Conservation (phyloP, 2,113 vertebrate genomes). For the Esox niger region DNA sequence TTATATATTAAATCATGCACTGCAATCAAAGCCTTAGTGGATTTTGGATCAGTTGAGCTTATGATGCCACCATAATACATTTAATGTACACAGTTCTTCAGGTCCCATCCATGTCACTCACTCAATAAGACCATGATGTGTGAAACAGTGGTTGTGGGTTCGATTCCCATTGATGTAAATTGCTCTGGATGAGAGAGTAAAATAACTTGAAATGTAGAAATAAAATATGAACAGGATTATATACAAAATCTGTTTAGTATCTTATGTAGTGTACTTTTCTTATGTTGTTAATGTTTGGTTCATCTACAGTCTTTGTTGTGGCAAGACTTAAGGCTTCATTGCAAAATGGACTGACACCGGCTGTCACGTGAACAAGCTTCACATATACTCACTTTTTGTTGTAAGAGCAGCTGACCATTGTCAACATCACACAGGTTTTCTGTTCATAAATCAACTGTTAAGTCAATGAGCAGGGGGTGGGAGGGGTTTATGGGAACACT, state of each 20-base stretch:
- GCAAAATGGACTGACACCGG: conserved; percentile 32
- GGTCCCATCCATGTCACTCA: too few species aligned
- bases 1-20: too few species aligned
- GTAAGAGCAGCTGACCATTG: conserved; percentile 31
- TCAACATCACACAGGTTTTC: conserved; percentile 41
- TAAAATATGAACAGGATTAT: too few species aligned
- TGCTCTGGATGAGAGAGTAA: too few species aligned
- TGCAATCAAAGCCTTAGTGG: too few species aligned
- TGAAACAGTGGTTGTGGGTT: too few species aligned
- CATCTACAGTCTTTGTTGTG: conserved; percentile 23
- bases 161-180: too few species aligned
- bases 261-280: conserved; percentile 17
- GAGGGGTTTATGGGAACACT: conserved; percentile 46
- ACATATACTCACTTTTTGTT: conserved; percentile 3
- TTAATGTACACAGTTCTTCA: too few species aligned
- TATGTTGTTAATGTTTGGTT: conserved; percentile 15
- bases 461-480: conserved; percentile 45
- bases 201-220: too few species aligned
- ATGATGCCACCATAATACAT: too few species aligned
- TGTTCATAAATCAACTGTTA: conserved; percentile 40
- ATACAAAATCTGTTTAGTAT: neutral
- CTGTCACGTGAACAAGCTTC: conserved; percentile 24
- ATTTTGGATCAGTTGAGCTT: too few species aligned
- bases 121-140: too few species aligned
- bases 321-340: neutral